These are phyloP conservation scores for Mactromeris polynyma DNA, from an alignment of 2,888 invertebrate genomes.

Conservation along the genomic window DNA sequence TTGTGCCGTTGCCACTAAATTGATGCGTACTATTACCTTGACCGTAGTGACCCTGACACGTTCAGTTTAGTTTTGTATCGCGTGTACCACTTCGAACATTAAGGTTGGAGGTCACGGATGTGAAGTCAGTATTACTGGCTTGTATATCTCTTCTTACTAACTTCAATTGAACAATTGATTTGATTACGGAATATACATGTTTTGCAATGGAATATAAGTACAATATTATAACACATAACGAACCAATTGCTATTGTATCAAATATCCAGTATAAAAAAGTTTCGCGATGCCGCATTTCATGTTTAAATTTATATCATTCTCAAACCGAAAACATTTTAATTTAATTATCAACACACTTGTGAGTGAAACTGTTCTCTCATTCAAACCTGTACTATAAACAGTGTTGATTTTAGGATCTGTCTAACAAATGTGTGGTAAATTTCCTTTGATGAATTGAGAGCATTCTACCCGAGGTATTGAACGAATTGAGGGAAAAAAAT, in stretches of 20 bases:
- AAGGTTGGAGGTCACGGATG: no score
- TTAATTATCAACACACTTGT: not conserved
- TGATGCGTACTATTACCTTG: no score
- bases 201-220: no score
- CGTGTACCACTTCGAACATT: no score
- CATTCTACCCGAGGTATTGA: conserved; percentile 23
- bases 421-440: conserved; percentile 10
- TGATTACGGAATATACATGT: no score
- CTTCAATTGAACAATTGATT: no score
- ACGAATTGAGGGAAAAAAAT: not conserved
- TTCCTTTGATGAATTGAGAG: conserved; percentile 31
- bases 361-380: not conserved
- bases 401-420: conserved; percentile 36
- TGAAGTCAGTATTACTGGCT: no score
- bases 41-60: no score
- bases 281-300: not conserved
- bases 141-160: no score
- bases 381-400: not conserved
- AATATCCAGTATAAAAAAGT: no score
- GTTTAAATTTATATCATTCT: not conserved
- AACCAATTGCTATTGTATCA: not conserved
- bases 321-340: not conserved
- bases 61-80: no score
- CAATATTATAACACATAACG: not conserved
- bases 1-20: no score